Conservation (phyloP, 1,140 invertebrate genomes). For the Drosophila mojavensis region DNA sequence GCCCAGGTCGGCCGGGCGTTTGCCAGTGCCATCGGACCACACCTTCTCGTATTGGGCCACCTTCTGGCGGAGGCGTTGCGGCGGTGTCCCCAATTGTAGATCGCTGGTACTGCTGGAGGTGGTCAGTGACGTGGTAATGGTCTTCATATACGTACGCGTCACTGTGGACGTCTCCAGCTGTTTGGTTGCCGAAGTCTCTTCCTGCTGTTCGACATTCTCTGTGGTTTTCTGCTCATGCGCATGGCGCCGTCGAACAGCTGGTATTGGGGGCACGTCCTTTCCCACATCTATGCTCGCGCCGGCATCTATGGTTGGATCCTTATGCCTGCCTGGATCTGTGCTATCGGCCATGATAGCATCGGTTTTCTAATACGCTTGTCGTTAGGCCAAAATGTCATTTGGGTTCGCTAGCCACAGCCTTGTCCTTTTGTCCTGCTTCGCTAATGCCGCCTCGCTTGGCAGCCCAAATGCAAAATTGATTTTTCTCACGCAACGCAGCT, state of each 20-base stretch:
- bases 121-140: constrained; percentile 71
- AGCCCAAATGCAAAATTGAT: constrained; percentile 73
- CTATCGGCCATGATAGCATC: constrained; percentile 82
- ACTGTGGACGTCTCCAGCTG: constrained; percentile 78
- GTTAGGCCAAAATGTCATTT: constrained; percentile 67
- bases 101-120: constrained; percentile 56
- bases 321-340: constrained; percentile 72
- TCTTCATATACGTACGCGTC: constrained; percentile 77
- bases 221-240: constrained; percentile 63
- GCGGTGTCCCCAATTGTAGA: constrained; percentile 77
- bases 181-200: constrained; percentile 37
- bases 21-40: constrained; percentile 85
- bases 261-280: constrained; percentile 68
- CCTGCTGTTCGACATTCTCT: constrained; percentile 33
- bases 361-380: constrained; percentile 57
- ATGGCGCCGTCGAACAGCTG: constrained; percentile 77
- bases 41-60: constrained; percentile 91
- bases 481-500: constrained; percentile 74
- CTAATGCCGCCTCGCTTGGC: constrained; percentile 22
- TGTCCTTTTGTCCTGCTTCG: constrained; percentile 30
- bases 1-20: constrained; percentile 58
- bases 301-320: constrained; percentile 72
- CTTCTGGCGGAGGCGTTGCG: constrained; percentile 87
- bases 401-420: constrained; percentile 34
- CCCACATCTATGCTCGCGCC: constrained; percentile 22